Evolutionary conservation across 2,113 vertebrate genomes (phyloP), one percentile per base, ranked within the genome.

Genomic region (Aleadryas rufinucha): DNA sequence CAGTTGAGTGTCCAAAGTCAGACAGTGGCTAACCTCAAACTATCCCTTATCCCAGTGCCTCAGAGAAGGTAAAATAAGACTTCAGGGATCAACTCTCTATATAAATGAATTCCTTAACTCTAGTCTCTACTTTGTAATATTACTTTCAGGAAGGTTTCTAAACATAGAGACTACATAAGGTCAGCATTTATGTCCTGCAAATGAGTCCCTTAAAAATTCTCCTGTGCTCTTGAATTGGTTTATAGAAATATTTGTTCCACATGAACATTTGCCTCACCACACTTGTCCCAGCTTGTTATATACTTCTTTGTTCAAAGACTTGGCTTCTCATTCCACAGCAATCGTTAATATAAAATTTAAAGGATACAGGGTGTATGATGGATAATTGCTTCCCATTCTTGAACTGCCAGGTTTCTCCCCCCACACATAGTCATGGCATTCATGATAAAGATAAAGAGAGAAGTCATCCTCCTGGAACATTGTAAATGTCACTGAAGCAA

Each of bases 301-400:
- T 89, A 86, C 92, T 95, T 93, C 94, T 96, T 96, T 96, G 95
- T 96, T 97, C 96, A 97, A 95, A 97, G 90, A 37, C 64, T 88
- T 92, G 90, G 83, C 76, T 94, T 96, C 75, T 90, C 85, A 10
- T 94, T 96, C 92, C 92, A 86, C 64, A 92, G 84, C 35, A 95
- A 95, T 95, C 10, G 1, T 94, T 95, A 93, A 90, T 94, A 90
- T 66, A 94, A 94, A 92, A 95, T 94, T 81, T 86, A 94, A 96
- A 92, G 75, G 83, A 89, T 90, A 90, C 49, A 87, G 92, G 76
- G 71, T 90, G 56, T 85, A 84, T 49, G 63, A 86, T 75, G 60
- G 57, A 84, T 83, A 95, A 93, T 84, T 95, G 44, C 60, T 92
- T 95, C 72, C 64, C 85, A 93, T 92, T 90, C 69, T 71, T 89